phyloP scores from a whole-genome alignment of 2,888 invertebrate genomes.

The Megamerina dolium region DNA sequence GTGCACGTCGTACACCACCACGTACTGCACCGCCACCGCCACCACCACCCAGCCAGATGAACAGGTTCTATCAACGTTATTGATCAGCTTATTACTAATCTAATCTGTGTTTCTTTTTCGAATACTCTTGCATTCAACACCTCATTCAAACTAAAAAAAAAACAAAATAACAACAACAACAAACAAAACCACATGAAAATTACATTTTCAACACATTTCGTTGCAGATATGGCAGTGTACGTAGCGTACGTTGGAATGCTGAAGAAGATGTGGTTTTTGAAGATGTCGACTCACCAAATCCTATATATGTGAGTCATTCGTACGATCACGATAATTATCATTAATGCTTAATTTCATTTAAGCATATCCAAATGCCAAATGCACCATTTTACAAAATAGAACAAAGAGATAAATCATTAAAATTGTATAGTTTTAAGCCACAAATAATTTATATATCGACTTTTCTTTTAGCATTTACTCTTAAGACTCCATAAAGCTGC shows the following conservation, averaged over 20 bases:
- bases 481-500: too few relatives aligned
- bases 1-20: constrained; percentile 44
- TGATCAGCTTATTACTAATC: constrained; percentile 21
- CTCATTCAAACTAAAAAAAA: constrained; percentile 3
- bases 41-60: constrained; percentile 40
- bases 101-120: constrained; percentile 7
- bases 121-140: constrained; percentile 14
- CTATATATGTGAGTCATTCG: constrained; percentile 28
- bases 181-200: constrained; percentile 4
- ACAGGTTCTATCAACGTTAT: constrained; percentile 47
- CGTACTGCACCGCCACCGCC: constrained; percentile 44
- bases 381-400: too few relatives aligned
- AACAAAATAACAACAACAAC: constrained; percentile 1
- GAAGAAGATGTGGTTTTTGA: constrained; percentile 44
- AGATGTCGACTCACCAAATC: constrained; percentile 41
- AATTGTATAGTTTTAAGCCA: too few relatives aligned
- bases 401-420: too few relatives aligned
- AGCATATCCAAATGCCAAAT: too few relatives aligned
- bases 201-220: not conserved
- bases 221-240: constrained; percentile 37
- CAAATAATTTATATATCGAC: too few relatives aligned
- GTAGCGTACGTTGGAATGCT: constrained; percentile 43
- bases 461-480: too few relatives aligned
- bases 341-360: too few relatives aligned
- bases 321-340: not conserved